phyloP scores from a whole-genome alignment of 1,140 invertebrate species.

The Dendroctonus valens region DNA sequence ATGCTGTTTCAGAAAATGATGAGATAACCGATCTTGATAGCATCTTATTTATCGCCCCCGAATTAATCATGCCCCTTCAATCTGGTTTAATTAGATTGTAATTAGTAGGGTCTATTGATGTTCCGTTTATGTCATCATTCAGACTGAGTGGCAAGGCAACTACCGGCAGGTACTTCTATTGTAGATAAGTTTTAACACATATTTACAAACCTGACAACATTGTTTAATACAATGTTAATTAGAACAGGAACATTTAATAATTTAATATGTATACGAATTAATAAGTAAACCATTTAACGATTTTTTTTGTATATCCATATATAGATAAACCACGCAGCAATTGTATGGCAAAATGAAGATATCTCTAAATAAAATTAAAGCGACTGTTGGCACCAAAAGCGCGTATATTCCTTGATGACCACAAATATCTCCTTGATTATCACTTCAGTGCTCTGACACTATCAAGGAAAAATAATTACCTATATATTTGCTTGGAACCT shows the following conservation, averaged over 20 bases:
- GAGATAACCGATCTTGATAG: slow-evolving; percentile 10
- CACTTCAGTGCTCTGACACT: too few species aligned
- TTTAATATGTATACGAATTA: too few species aligned
- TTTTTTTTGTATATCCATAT: too few species aligned
- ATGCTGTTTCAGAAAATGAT: slow-evolving; percentile 1
- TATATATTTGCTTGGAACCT: too few species aligned
- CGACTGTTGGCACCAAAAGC: too few species aligned
- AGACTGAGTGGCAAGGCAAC: neutral
- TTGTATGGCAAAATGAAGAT: too few species aligned
- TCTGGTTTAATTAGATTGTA: slow-evolving; percentile 12
- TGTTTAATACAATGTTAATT: neutral
- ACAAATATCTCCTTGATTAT: too few species aligned
- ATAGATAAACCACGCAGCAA: too few species aligned
- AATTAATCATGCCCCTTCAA: slow-evolving; percentile 13
- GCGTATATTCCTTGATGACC: too few species aligned
- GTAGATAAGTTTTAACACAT: neutral
- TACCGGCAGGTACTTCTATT: neutral
- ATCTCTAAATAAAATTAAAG: too few species aligned
- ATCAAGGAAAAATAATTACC: too few species aligned
- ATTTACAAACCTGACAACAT: neutral
- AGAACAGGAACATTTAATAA: neutral
- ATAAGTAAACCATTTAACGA: too few species aligned
- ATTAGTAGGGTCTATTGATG: neutral
- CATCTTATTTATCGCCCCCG: slow-evolving; percentile 8
- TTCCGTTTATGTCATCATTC: slow-evolving; percentile 1